phyloP scores from a whole-genome alignment of 2,888 invertebrate species.

The Tenthredo mesomela region DNA sequence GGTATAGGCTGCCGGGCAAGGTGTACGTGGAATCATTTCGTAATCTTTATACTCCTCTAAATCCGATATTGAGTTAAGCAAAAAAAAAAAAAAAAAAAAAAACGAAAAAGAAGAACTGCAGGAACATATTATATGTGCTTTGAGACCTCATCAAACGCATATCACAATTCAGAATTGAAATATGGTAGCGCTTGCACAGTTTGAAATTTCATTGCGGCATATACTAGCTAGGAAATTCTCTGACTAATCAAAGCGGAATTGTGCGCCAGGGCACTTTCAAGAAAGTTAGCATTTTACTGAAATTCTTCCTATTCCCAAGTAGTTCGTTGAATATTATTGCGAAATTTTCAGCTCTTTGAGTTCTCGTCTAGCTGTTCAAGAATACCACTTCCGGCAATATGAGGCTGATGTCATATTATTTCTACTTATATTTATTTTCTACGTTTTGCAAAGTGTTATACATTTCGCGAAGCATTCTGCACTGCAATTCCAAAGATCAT shows the following conservation, averaged over 20 bases:
- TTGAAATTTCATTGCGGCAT: neutral
- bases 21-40: constrained; percentile 16
- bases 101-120: neutral
- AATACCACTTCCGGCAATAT: constrained; percentile 73
- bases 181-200: too few species aligned
- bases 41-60: constrained; percentile 4
- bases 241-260: neutral
- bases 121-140: neutral
- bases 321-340: neutral
- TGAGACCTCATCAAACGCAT: neutral
- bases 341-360: constrained; percentile 7
- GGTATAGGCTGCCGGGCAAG: neutral
- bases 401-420: constrained; percentile 70
- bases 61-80: constrained; percentile 3
- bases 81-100: neutral
- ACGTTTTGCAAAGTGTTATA: neutral
- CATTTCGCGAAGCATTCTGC: too few species aligned
- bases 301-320: neutral
- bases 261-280: neutral
- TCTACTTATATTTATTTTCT: constrained; percentile 57
- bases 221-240: neutral
- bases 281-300: neutral
- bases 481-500: neutral
- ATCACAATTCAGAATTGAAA: too few species aligned
- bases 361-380: constrained; percentile 70